Base-by-base conservation (phyloP, 2,888 invertebrate genomes). In the Chironomus riparius region DNA sequence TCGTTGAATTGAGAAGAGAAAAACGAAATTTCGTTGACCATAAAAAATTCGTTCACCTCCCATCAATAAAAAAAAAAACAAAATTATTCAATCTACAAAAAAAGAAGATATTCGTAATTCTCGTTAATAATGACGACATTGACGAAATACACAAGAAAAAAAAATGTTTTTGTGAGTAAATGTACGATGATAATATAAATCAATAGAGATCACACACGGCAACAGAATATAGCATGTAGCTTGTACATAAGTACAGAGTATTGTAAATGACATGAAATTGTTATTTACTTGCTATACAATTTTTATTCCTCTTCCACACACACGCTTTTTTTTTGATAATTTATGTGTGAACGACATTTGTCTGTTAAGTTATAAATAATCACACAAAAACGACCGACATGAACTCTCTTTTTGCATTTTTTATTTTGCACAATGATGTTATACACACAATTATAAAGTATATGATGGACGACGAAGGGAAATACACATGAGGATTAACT, bases 301-400 rank as follows among this genome's bases (percentile, higher is more conserved):
- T 1, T 38, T 38, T 2, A 4, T 28, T 28, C 5, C 28, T 28
- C 28, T 28, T 28, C 28, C 28, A 28, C 18, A 56, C 6, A 50
- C 56, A 56, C 56, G 18, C 15, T 56, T 24, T 65, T 62, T 62
- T 65, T 65, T 65, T 24, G 22, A 65, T 65, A 65, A 65, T 65
- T 65, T 65, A 65, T 65, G 65, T 65, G 65, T 65, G 65, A 65
- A 65, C 65, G 65, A 65, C 65, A 65, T 65, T 65, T 65, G 65
- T 65, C 65, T 65, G 65, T 38, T 38, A 21, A 65, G 65, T 65
- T 65, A 65, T 65, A 65, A 65, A 65, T 65, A 65, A 65, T 24
- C 65, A 21, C 12, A 21, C 65, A 24, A 38, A 38, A 38, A 38
- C 65, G 65, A 65, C 65, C 24, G 21, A 18, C 18, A 65, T 65